Conservation (phyloP, 2,113 vertebrate species). For the Uria lomvia region DNA sequence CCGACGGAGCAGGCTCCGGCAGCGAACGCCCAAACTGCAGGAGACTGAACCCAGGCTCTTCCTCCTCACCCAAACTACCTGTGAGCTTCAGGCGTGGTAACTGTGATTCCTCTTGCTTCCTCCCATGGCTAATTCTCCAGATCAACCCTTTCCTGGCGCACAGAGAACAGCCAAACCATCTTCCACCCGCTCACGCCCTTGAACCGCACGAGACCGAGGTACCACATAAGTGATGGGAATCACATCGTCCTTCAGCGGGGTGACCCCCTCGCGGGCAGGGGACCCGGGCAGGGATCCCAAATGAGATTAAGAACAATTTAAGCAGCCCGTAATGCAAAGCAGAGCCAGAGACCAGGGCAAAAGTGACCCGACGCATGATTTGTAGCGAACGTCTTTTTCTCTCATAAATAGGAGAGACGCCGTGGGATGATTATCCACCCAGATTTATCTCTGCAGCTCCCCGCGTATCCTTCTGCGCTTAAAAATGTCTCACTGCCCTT, state of each 20-base stretch:
- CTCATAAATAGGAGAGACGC: slow-evolving; percentile 44
- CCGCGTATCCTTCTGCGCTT: slow-evolving; percentile 50
- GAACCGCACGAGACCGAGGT: not conserved
- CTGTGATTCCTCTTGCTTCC: not conserved
- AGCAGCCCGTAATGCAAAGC: not conserved
- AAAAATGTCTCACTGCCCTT: slow-evolving; percentile 67
- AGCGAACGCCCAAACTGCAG: not conserved
- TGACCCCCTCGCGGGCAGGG: not conserved
- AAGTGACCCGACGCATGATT: slow-evolving; percentile 12
- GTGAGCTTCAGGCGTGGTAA: not conserved
- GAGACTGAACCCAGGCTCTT: not conserved
- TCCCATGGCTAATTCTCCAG: not conserved
- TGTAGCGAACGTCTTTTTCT: not conserved
- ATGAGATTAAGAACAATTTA: not conserved
- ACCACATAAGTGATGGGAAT: fast-evolving
- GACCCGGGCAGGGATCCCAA: not conserved
- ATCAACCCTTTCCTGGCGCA: not conserved
- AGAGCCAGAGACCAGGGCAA: not conserved
- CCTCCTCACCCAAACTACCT: not conserved
- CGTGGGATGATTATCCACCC: slow-evolving; percentile 33
- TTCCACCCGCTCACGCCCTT: not conserved
- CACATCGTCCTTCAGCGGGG: not conserved
- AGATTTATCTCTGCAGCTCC: slow-evolving; percentile 59
- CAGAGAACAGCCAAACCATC: not conserved
- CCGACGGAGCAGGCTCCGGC: not conserved